Evolutionary conservation across 2,113 vertebrate genomes (phyloP), one percentile per base, ranked within the genome.

Genomic region (Tyrannus savana): DNA sequence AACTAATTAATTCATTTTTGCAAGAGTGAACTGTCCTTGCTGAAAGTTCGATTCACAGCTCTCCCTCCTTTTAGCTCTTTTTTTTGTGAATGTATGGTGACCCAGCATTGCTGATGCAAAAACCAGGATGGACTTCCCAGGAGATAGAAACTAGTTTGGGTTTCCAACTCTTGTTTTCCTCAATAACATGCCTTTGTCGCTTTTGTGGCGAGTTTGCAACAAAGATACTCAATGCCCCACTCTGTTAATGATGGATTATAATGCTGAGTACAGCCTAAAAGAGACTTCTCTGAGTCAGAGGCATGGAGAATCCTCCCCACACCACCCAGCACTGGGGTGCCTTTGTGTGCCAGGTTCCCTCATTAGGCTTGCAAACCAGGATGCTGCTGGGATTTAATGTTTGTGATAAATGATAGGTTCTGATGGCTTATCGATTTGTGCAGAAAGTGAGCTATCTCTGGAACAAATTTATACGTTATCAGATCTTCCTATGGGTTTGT

Each of bases 401-500:
- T 86, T 73, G 83, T 94, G 95, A 90, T 92, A 90, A 96, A 94
- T 72, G 80, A 92, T 93, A 46, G 89, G 69, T 89, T 78, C 84
- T 80, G 95, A 82, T 93, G 94, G 94, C 66, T 94, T 95, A 95
- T 90, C 3, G 82, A 91, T 93, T 66, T 44, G 77, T 76, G 84
- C 83, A 73, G 63, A 85, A 89, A 96, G 80, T 50, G 71, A 96
- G 90, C 53, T 72, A 37, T 94, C 62, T 91, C 63, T 80, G 82
- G 56, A 72, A 69, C 33, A 5, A 14, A 64, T 93, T 69, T 95
- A 52, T 94, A 28, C 6, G 7, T 77, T 66, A 85, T 35, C 69
- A 85, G 91, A 86, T 84, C 94, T 93, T 96, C 63, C 68, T 53
- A 2, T 59, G 62, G 67, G 52, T 84, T 95, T 84, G 50, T 79